Conservation (phyloP, 2,113 vertebrate species). For the Oncorhynchus mykiss region DNA sequence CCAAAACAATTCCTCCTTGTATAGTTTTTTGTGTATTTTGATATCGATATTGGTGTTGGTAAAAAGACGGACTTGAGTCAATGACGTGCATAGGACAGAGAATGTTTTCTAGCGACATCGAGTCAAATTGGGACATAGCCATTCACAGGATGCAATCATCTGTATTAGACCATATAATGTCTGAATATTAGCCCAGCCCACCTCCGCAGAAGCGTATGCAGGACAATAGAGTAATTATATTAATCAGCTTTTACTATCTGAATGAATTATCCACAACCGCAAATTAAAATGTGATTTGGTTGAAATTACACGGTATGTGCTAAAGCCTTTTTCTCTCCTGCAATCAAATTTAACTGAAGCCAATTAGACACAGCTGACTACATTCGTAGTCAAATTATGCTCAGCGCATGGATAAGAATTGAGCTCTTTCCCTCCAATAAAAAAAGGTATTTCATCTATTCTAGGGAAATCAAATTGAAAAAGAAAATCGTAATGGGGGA, state of each 20-base stretch:
- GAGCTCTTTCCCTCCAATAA: conserved; percentile 35
- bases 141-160: conserved; percentile 30
- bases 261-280: conserved; percentile 1
- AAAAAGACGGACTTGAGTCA: background rate
- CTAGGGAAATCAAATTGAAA: conserved; percentile 33
- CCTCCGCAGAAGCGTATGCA: conserved; percentile 12
- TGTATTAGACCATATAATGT: background rate
- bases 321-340: conserved; percentile 28
- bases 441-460: conserved; percentile 34
- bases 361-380: conserved; percentile 55
- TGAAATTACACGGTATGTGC: conserved; percentile 30
- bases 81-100: conserved; percentile 19
- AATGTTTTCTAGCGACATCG: background rate
- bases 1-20: background rate
- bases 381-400: conserved; percentile 31
- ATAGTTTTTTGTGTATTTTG: conserved; percentile 2
- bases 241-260: conserved; percentile 33
- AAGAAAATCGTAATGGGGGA: conserved; percentile 17
- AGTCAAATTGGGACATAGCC: conserved; percentile 17
- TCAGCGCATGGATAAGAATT: conserved; percentile 31
- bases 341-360: conserved; percentile 47
- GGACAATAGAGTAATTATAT: conserved; percentile 34
- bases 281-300: conserved; percentile 33
- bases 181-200: conserved; percentile 23
- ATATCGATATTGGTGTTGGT: background rate